phyloP scores from a whole-genome alignment of 2,113 vertebrate genomes.

The Heloderma charlesbogerti region DNA sequence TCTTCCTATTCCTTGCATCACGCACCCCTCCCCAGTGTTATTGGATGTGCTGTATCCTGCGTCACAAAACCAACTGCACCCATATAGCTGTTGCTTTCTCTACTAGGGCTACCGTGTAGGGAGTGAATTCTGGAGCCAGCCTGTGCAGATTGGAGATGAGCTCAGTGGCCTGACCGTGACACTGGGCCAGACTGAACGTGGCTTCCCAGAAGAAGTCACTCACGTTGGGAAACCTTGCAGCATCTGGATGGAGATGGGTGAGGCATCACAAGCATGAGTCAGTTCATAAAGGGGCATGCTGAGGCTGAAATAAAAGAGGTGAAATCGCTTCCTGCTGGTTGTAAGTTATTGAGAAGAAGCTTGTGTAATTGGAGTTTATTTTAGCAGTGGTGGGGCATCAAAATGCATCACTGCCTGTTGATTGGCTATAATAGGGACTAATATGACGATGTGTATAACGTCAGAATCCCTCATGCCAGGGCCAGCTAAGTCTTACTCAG shows the following conservation, averaged over 20 bases:
- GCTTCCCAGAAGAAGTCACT: slow-evolving; percentile 77
- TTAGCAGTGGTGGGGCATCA: neutral
- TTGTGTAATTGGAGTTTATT: neutral
- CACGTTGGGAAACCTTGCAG: slow-evolving; percentile 78
- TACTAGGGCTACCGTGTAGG: slow-evolving; percentile 79
- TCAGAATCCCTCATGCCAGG: neutral
- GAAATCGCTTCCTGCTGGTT: fast-evolving
- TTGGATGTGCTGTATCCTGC: neutral
- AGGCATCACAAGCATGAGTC: neutral
- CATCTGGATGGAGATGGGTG: slow-evolving; percentile 83
- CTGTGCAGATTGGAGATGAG: slow-evolving; percentile 86
- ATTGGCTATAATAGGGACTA: neutral
- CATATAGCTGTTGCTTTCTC: neutral
- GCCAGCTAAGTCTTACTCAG: neutral
- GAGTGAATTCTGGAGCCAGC: slow-evolving; percentile 88
- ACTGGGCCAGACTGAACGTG: slow-evolving; percentile 82
- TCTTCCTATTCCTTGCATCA: neutral
- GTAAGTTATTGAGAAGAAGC: fast-evolving
- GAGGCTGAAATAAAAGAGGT: neutral
- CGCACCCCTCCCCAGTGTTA: neutral
- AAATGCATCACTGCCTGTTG: neutral
- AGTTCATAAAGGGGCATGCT: neutral
- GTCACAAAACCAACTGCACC: neutral
- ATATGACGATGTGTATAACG: too few species aligned
- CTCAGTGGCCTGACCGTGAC: slow-evolving; percentile 84